Conservation (phyloP, 2,888 invertebrate genomes). For the Bombyx huttoni region DNA sequence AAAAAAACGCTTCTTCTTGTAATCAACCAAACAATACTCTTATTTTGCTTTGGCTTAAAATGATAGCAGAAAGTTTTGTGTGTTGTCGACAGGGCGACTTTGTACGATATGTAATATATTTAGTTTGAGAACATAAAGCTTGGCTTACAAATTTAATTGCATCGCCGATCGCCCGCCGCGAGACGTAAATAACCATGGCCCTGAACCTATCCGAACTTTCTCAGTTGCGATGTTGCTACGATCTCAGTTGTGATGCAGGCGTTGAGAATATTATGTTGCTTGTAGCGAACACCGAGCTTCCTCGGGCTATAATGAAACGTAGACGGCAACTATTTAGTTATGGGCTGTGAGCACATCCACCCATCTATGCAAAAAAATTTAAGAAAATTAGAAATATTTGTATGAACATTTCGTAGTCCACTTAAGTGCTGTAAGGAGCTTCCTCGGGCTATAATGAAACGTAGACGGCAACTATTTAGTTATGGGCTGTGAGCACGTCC, state of each 20-base stretch:
- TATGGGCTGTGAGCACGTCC: no score
- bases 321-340: no score
- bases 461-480: no score
- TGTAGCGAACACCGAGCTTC: no score
- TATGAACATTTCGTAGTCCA: no score
- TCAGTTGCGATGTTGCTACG: slow-evolving; percentile 23
- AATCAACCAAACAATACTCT: background rate
- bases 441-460: no score
- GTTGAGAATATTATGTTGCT: slow-evolving; percentile 27
- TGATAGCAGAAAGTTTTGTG: slow-evolving; percentile 23
- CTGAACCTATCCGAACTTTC: slow-evolving; percentile 68
- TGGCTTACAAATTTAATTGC: slow-evolving; percentile 69
- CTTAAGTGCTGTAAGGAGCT: background rate
- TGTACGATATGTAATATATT: slow-evolving; percentile 45
- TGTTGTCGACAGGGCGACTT: slow-evolving; percentile 29
- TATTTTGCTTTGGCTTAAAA: slow-evolving; percentile 3
- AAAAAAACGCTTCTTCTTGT: no score
- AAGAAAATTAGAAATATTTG: no score
- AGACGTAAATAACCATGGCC: slow-evolving; percentile 64
- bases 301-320: no score
- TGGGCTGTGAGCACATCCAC: no score
- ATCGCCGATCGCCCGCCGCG: slow-evolving; percentile 64
- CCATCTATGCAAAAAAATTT: no score
- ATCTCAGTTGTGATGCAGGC: slow-evolving; percentile 8
- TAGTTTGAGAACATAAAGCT: slow-evolving; percentile 57